Evolutionary conservation across 2,888 invertebrate species (phyloP), one percentile per base, ranked within the genome.

Genomic region (Epistrophe grossulariae): DNA sequence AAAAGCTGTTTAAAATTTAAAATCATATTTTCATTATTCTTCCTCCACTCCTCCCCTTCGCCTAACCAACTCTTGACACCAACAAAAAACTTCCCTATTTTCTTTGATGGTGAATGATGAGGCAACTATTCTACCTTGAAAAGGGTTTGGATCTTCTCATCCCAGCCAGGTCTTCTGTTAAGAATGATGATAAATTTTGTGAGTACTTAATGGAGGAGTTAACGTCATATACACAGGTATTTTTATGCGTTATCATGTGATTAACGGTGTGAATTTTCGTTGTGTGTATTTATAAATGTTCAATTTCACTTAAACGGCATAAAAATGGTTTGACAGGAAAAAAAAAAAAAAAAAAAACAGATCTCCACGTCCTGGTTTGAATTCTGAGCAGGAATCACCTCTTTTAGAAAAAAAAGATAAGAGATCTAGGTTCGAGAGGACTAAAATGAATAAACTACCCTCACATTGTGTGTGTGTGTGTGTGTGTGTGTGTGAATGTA

Each of bases 311-410:
- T 55, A 79, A 70, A 38, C 13, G 31, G 38, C 66, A 71, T 62
- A 62, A 70, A 35, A 60, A 68, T 15, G 55, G n/a, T 28, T 55
- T 9, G 24, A 24, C 24, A 24, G 3, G 24, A 0, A n/a, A 59
- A 55, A 35, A 68, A 38, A 35, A 57, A n/a, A 28, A 28, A 35
- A 59, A n/a, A 9, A 55, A 38, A 72, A 66, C 45, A 45, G 19
- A 68, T 24, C 31, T 45, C 17, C 24, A 28, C 43, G 40, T n/a
- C 19, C 48, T 66, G 81, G 64, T 57, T 64, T 77, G 81, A 82
- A 82, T 82, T 52, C 57, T 77, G 66, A 82, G 55, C 40, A 82
- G 62, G 43, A 15, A 35, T 55, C n/a, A 48, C 48, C 70, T 38
- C 59, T 59, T 40, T 7, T n/a, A 24, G 15, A 62, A 62, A 13